Percentiles rank a stretch among this genome's conserved stretches.
Conservation (phyloP, 2,113 vertebrate species). For the Elgaria multicarinata region DNA sequence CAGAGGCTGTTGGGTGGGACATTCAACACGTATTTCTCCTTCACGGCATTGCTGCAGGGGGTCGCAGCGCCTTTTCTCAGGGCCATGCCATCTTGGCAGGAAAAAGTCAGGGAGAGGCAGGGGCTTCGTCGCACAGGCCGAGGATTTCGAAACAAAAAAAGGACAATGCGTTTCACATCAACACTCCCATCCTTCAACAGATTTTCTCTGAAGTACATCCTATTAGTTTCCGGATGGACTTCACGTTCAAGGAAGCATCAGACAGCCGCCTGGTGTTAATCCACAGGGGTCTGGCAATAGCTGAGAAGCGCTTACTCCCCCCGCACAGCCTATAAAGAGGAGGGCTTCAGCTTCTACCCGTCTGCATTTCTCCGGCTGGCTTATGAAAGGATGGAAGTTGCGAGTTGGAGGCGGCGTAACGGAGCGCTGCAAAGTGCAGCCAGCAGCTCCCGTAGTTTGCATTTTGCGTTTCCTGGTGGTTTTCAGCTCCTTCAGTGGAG, state of each 20-base stretch:
- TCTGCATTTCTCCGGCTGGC: background rate
- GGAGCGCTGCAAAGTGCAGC: too few relatives aligned
- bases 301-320: too few relatives aligned
- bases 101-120: background rate
- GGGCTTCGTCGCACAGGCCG: too few relatives aligned
- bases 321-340: too few relatives aligned
- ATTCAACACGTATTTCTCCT: background rate
- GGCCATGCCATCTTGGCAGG: background rate
- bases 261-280: background rate
- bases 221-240: too few relatives aligned
- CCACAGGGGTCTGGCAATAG: background rate
- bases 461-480: background rate
- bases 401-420: background rate
- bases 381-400: background rate
- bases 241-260: background rate
- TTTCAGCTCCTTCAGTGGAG: background rate
- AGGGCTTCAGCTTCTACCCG: background rate
- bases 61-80: background rate
- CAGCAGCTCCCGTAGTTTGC: background rate
- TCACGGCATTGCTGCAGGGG: background rate
- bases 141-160: too few relatives aligned
- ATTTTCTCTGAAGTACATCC: too few relatives aligned
- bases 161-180: too few relatives aligned
- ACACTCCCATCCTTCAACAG: too few relatives aligned
- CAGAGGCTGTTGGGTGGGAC: background rate